These are phyloP conservation scores for Ictalurus punctatus DNA, from an alignment of 2,113 vertebrate species.

Conservation along the genomic window DNA sequence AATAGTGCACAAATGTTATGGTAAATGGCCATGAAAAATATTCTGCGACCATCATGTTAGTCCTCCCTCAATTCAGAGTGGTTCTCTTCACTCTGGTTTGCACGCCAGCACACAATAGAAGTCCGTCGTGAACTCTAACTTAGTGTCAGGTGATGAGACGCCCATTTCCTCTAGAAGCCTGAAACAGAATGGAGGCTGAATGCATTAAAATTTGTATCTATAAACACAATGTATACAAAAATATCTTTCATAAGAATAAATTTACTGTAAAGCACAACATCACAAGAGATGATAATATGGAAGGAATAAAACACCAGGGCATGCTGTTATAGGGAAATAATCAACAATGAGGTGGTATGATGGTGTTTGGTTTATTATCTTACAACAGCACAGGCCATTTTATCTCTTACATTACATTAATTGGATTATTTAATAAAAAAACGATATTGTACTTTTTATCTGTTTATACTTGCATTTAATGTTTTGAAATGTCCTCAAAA, in stretches of 20 bases:
- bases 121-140: slow-evolving; percentile 51
- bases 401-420: not conserved
- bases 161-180: slow-evolving; percentile 70
- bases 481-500: not conserved
- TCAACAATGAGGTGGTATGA: not conserved
- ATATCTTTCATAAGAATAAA: not conserved
- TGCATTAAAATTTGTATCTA: not conserved
- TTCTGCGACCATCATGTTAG: not conserved
- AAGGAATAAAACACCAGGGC: not conserved
- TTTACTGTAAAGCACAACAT: not conserved
- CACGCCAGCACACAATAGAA: slow-evolving; percentile 71
- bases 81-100: slow-evolving; percentile 59
- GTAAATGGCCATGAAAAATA: not conserved
- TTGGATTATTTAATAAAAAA: not conserved
- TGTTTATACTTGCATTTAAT: not conserved
- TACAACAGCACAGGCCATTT: not conserved
- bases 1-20: not conserved
- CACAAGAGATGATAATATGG: not conserved
- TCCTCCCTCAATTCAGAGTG: not conserved
- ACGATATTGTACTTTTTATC: not conserved
- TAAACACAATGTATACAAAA: not conserved
- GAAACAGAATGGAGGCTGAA: slow-evolving; percentile 33
- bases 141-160: slow-evolving; percentile 63
- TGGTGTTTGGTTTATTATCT: not conserved
- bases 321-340: not conserved